phyloP scores from a whole-genome alignment of 2,797 vertebrate genomes.

The Darevskia nairensis region DNA sequence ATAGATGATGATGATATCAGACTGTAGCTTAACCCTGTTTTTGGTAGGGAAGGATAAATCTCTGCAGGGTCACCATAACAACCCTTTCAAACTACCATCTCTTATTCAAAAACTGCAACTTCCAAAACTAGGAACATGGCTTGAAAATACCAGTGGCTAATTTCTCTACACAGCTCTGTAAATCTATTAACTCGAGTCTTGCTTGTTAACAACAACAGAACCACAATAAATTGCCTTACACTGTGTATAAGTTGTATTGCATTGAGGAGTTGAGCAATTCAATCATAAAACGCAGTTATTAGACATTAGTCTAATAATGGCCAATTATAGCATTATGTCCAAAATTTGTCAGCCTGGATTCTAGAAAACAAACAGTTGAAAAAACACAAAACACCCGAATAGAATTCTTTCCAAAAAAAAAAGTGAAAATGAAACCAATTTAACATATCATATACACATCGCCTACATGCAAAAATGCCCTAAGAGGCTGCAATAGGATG shows the following conservation, averaged over 20 bases:
- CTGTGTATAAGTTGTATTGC: background rate
- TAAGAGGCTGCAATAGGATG: constrained; percentile 40
- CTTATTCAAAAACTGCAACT: too few relatives aligned
- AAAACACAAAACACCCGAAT: background rate
- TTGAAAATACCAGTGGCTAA: constrained; percentile 22
- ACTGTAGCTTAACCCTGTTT: constrained; percentile 51
- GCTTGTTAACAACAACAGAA: background rate
- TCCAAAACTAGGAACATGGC: too few relatives aligned
- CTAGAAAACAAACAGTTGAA: constrained; percentile 48
- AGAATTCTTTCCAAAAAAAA: background rate
- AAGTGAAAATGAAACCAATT: background rate
- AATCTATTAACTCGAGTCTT: constrained; percentile 42
- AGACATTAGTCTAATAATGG: background rate
- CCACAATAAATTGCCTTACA: background rate
- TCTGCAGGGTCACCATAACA: constrained; percentile 50
- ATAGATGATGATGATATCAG: constrained; percentile 54
- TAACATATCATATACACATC: constrained; percentile 34
- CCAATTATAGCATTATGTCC: background rate
- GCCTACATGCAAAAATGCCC: constrained; percentile 39
- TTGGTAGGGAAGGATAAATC: constrained; percentile 39
- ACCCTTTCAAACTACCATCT: constrained; percentile 64
- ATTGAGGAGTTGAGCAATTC: constrained; percentile 29
- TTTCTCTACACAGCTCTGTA: constrained; percentile 1
- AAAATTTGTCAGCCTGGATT: constrained; percentile 14
- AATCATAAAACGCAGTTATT: constrained; percentile 31